Percentiles rank a stretch among this genome's conserved stretches.
Evolutionary conservation across 1,140 invertebrate genomes (phyloP).

Genomic region (Zaprionus africanus): DNA sequence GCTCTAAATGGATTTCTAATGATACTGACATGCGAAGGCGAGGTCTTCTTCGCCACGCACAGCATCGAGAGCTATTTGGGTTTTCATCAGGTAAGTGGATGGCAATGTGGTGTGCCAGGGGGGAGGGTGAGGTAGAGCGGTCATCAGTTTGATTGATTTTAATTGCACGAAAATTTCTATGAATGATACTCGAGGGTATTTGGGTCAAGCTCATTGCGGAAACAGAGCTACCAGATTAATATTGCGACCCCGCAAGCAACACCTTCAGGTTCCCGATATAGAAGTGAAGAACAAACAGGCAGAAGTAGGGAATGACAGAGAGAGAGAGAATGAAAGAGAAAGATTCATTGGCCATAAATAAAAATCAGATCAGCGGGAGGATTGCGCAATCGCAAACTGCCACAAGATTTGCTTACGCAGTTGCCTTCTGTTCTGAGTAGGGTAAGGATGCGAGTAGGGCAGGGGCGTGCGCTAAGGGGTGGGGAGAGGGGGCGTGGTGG

Average conservation of each 20-base stretch:
- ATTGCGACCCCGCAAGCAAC: slow-evolving; percentile 9
- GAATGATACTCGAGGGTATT: slow-evolving; percentile 35
- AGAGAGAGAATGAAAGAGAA: neutral
- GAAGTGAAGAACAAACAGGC: slow-evolving; percentile 15
- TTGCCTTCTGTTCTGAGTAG: slow-evolving; percentile 5
- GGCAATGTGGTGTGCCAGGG: too few relatives aligned
- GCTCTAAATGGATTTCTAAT: slow-evolving; percentile 99
- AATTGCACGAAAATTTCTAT: slow-evolving; percentile 58
- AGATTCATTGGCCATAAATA: slow-evolving; percentile 65
- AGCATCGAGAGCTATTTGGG: slow-evolving; percentile 99
- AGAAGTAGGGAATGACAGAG: slow-evolving; percentile 5
- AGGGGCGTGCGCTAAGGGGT: too few relatives aligned
- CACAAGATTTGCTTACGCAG: slow-evolving; percentile 51
- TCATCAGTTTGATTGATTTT: slow-evolving; percentile 76
- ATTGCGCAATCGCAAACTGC: slow-evolving; percentile 63
- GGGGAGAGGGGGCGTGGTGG: slow-evolving; percentile 27
- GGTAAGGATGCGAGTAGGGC: neutral
- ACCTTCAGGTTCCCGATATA: slow-evolving; percentile 1
- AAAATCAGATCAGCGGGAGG: slow-evolving; percentile 81
- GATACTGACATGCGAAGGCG: slow-evolving; percentile 98
- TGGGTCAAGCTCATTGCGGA: slow-evolving; percentile 47
- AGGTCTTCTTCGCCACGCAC: slow-evolving; percentile 99
- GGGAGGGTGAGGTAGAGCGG: neutral
- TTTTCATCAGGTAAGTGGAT: slow-evolving; percentile 97
- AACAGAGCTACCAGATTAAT: slow-evolving; percentile 13